Conservation (phyloP, 2,113 vertebrate genomes). For the Eira barbara region DNA sequence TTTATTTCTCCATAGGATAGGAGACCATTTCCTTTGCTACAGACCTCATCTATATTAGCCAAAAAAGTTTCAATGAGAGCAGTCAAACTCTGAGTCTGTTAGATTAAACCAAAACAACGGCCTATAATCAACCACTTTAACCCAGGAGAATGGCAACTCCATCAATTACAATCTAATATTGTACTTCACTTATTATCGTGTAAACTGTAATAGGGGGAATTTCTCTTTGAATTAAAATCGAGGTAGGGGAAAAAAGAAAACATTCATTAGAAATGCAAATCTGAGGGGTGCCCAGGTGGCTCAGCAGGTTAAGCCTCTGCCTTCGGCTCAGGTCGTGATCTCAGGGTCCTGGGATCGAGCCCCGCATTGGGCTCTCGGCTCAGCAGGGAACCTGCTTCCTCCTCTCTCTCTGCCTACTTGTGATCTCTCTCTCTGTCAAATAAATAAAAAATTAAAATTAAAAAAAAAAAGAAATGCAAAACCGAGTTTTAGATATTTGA, state of each 20-base stretch:
- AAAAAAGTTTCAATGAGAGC: background rate
- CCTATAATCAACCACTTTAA: background rate
- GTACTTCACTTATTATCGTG: background rate
- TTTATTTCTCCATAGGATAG: constrained; percentile 44
- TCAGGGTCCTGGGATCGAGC: too few relatives aligned
- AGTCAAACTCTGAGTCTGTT: background rate
- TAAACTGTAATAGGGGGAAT: background rate
- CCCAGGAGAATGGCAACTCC: background rate
- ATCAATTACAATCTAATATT: background rate
- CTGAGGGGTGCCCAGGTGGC: too few relatives aligned
- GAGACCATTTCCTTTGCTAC: background rate
- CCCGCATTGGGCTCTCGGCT: too few relatives aligned
- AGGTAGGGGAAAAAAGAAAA: background rate
- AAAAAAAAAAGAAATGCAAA: background rate
- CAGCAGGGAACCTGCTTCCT: too few relatives aligned
- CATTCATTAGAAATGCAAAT: background rate
- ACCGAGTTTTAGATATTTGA: background rate
- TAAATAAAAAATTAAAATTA: too few relatives aligned
- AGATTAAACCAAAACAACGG: background rate
- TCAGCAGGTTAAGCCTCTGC: too few relatives aligned
- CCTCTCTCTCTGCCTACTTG: too few relatives aligned
- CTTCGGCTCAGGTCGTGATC: too few relatives aligned
- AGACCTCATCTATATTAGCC: background rate
- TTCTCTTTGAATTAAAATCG: background rate
- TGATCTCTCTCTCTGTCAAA: too few relatives aligned